Percentiles rank a stretch among this genome's conserved stretches.
These are phyloP conservation scores for Sakesphorus luctuosus DNA, from an alignment of 2,113 vertebrate species.

Conservation along the genomic window DNA sequence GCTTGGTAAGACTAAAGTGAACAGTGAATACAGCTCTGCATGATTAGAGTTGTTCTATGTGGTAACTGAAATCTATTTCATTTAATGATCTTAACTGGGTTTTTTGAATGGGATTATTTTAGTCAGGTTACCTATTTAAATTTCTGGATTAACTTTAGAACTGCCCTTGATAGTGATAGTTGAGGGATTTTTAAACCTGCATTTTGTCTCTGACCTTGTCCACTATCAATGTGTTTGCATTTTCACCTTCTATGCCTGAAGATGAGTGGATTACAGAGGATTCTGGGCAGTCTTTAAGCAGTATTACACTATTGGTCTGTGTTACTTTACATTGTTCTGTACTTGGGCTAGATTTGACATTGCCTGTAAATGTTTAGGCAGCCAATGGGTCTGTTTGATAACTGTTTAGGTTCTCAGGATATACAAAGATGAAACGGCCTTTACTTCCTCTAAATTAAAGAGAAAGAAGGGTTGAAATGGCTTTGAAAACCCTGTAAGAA, in stretches of 20 bases:
- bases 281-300: neutral
- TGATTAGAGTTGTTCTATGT: neutral
- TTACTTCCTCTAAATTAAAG: neutral
- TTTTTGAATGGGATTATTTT: neutral
- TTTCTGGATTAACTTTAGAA: neutral
- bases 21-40: neutral
- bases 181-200: neutral
- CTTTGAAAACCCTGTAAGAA: neutral
- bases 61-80: neutral
- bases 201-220: neutral
- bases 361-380: neutral
- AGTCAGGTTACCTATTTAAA: neutral
- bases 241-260: neutral
- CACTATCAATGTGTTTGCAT: neutral
- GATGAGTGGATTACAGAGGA: neutral
- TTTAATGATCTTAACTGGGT: neutral
- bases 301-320: neutral
- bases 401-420: neutral
- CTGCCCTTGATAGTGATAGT: neutral
- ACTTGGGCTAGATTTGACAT: neutral
- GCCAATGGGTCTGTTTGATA: neutral
- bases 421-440: neutral
- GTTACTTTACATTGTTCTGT: neutral
- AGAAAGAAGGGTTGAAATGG: neutral
- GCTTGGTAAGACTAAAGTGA: neutral